These are phyloP conservation scores for Nymphalis polychloros DNA, from an alignment of 2,888 invertebrate species.

Conservation along the genomic window DNA sequence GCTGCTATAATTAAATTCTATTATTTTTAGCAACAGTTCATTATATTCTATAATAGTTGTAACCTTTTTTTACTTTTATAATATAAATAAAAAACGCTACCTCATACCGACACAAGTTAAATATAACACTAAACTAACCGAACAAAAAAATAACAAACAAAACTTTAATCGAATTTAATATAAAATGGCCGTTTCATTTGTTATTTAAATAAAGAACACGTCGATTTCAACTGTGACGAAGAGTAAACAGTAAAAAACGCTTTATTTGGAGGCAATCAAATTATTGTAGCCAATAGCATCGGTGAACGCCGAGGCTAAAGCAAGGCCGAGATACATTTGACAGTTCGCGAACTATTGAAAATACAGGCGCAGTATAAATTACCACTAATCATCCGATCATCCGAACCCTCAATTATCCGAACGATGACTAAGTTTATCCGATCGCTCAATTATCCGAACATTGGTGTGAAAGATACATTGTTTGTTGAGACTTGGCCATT, in stretches of 20 bases:
- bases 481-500: too few relatives aligned
- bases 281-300: conserved; percentile 64
- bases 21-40: too few relatives aligned
- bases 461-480: too few relatives aligned
- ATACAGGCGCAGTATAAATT: conserved; percentile 6
- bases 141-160: background rate
- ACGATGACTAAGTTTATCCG: too few relatives aligned
- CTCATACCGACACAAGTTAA: background rate
- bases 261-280: conserved; percentile 70
- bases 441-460: too few relatives aligned
- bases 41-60: too few relatives aligned
- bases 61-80: too few relatives aligned
- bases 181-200: background rate
- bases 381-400: too few relatives aligned
- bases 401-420: too few relatives aligned
- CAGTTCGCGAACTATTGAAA: conserved; percentile 21
- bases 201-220: conserved; percentile 1
- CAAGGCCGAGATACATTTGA: conserved; percentile 58
- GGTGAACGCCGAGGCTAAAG: conserved; percentile 72
- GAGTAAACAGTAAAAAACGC: conserved; percentile 48
- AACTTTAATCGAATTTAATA: background rate
- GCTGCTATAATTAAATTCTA: too few relatives aligned
- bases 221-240: conserved; percentile 3
- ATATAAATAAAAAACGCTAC: background rate
- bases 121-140: background rate